Conservation (phyloP, 2,797 vertebrate species). For the Threskiornis aethiopicus region DNA sequence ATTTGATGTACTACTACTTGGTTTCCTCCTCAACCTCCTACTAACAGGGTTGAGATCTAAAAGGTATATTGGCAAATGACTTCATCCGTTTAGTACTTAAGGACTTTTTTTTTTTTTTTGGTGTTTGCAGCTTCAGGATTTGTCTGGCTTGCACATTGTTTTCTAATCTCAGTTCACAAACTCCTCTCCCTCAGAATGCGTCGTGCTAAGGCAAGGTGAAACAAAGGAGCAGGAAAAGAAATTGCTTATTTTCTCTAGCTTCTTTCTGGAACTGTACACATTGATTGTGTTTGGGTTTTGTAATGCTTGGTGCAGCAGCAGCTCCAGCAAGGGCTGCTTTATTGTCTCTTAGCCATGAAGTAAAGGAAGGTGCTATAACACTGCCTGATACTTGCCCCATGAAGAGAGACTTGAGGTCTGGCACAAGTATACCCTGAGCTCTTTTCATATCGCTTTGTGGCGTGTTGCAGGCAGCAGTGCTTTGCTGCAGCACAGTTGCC, state of each 20-base stretch:
- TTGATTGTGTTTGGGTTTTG: not conserved
- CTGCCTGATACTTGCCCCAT: not conserved
- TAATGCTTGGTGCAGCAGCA: not conserved
- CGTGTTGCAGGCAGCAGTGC: not conserved
- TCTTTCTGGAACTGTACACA: not conserved
- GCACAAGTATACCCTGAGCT: not conserved
- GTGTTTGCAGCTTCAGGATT: not conserved
- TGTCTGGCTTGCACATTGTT: not conserved
- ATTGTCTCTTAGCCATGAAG: not conserved
- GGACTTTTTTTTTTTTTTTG: not conserved
- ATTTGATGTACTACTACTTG: not conserved
- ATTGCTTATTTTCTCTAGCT: not conserved
- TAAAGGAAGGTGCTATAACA: not conserved
- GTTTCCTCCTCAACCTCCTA: not conserved
- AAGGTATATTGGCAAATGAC: not conserved
- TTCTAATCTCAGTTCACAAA: not conserved
- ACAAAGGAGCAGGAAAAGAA: not conserved
- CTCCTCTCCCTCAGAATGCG: not conserved
- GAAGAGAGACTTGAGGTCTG: not conserved
- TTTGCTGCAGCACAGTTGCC: not conserved
- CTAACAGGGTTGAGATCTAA: not conserved
- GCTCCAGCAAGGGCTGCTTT: not conserved
- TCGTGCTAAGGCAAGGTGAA: not conserved
- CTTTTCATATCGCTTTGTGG: rapidly evolving
- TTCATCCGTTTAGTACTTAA: not conserved